phyloP scores from a whole-genome alignment of 2,113 vertebrate species.

The Emberiza fucata region DNA sequence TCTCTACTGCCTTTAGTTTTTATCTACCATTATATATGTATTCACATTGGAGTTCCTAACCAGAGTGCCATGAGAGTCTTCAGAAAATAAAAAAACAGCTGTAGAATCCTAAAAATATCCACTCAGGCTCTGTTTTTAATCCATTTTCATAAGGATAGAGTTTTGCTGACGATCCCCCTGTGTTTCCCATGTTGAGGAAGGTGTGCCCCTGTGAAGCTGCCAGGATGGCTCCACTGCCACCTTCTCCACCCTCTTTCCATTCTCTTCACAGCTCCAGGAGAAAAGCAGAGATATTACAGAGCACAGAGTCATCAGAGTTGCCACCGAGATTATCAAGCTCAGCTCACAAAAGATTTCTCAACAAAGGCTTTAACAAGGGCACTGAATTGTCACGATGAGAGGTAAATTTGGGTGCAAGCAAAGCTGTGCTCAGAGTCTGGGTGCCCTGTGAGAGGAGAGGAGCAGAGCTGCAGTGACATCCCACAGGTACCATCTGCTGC shows the following conservation, averaged over 20 bases:
- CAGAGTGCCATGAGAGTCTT: neutral
- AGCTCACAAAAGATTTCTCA: neutral
- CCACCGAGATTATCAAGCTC: neutral
- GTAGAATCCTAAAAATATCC: neutral
- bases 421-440: rapidly evolving
- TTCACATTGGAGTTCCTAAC: neutral
- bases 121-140: neutral
- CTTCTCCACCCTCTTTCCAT: neutral
- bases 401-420: rapidly evolving
- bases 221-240: neutral
- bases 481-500: neutral
- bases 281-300: neutral
- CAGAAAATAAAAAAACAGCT: neutral
- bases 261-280: rapidly evolving
- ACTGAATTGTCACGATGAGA: neutral
- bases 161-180: neutral
- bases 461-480: rapidly evolving
- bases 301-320: rapidly evolving
- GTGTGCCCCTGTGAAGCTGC: neutral
- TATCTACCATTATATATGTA: neutral
- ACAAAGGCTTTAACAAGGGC: neutral
- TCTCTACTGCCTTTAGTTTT: neutral
- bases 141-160: neutral
- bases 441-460: neutral
- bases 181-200: neutral